Conservation (phyloP, 2,797 vertebrate genomes). For the Dipus sagitta region DNA sequence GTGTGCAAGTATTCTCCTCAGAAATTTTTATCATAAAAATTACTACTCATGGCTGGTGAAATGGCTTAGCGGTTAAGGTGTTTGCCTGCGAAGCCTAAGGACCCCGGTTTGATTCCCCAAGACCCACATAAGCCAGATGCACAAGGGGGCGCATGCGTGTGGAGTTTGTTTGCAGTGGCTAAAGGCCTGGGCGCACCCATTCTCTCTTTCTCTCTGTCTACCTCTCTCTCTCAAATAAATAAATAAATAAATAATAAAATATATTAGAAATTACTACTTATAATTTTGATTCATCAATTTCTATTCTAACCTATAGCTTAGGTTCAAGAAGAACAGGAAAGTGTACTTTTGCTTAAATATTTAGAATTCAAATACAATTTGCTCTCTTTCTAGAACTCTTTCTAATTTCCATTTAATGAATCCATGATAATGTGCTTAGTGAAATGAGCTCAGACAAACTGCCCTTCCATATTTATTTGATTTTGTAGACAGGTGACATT, state of each 20-base stretch:
- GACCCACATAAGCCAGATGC: no score
- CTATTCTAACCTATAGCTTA: no score
- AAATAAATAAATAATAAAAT: background rate
- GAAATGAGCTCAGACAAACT: conserved; percentile 18
- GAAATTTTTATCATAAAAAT: background rate
- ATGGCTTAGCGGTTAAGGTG: no score
- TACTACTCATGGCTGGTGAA: no score
- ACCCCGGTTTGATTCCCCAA: no score
- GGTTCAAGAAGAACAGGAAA: background rate
- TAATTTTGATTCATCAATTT: background rate
- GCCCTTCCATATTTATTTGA: conserved; percentile 55
- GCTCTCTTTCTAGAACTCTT: background rate
- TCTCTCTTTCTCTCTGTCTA: no score
- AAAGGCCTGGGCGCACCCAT: no score
- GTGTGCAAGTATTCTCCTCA: background rate
- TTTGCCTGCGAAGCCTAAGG: no score
- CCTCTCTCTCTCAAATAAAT: no score
- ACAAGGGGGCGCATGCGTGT: no score
- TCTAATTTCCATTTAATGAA: conserved; percentile 24
- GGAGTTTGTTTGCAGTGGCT: no score
- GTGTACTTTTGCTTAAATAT: background rate
- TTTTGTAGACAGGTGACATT: conserved; percentile 53
- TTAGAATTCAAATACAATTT: background rate
- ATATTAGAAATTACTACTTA: background rate
- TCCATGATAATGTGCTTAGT: background rate